Percentiles rank a stretch among this genome's conserved stretches.
These are phyloP conservation scores for Poecilia gillii DNA, from an alignment of 2,797 vertebrate species.

Conservation along the genomic window DNA sequence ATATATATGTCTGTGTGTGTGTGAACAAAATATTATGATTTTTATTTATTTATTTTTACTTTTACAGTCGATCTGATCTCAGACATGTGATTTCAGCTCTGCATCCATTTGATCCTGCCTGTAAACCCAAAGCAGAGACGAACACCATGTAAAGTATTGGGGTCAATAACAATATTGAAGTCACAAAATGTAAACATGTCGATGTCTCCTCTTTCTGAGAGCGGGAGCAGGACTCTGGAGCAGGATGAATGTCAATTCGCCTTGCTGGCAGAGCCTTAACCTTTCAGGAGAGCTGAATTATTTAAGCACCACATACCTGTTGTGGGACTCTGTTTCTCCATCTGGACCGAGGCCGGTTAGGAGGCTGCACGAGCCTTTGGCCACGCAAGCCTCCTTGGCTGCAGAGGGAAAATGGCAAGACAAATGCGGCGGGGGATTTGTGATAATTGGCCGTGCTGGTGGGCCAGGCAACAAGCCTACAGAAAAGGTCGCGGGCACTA, in stretches of 20 bases:
- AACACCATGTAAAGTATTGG: constrained; percentile 62
- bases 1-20: too few relatives aligned
- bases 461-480: constrained; percentile 70
- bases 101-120: constrained; percentile 10
- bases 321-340: constrained; percentile 69
- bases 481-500: constrained; percentile 76
- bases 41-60: neutral
- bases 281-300: constrained; percentile 86
- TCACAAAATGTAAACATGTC: constrained; percentile 65
- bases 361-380: constrained; percentile 60
- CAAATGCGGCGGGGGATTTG: constrained; percentile 77
- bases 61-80: constrained; percentile 21
- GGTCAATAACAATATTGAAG: constrained; percentile 68
- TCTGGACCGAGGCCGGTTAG: constrained; percentile 56
- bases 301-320: constrained; percentile 81
- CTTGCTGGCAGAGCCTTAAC: constrained; percentile 78
- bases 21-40: neutral
- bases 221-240: constrained; percentile 65
- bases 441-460: constrained; percentile 80
- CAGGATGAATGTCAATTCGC: constrained; percentile 81
- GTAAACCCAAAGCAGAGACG: constrained; percentile 37
- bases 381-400: constrained; percentile 63
- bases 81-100: constrained; percentile 15
- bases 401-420: constrained; percentile 80
- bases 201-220: constrained; percentile 48